Percentiles rank a stretch among this genome's conserved stretches.
phyloP scores from a whole-genome alignment of 1,140 invertebrate species.

The Drosophila melanica region DNA sequence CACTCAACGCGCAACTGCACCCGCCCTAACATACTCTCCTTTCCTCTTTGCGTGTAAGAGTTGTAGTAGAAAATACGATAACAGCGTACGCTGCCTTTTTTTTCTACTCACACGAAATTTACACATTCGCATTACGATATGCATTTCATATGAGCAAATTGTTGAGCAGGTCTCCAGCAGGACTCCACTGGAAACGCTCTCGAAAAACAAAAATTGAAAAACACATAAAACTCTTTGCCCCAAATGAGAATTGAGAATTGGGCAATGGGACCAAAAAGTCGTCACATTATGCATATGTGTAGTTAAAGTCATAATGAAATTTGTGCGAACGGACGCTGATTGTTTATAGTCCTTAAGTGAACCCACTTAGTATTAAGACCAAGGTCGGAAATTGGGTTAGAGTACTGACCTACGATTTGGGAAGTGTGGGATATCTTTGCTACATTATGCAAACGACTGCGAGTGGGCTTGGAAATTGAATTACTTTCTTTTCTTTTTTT shows the following conservation, averaged over 20 bases:
- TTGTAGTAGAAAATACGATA: slow-evolving; percentile 3
- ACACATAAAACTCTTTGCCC: slow-evolving; percentile 72
- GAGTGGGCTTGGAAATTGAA: slow-evolving; percentile 7
- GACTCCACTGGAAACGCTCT: slow-evolving; percentile 3
- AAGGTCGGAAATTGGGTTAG: slow-evolving; percentile 13
- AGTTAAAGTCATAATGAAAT: slow-evolving; percentile 65
- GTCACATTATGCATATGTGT: slow-evolving; percentile 56
- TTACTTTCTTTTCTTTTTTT: not conserved
- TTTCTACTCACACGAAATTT: slow-evolving; percentile 61
- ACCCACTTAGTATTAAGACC: slow-evolving; percentile 10
- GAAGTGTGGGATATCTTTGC: not conserved
- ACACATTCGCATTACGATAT: slow-evolving; percentile 80
- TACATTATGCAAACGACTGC: slow-evolving; percentile 34
- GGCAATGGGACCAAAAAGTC: slow-evolving; percentile 40
- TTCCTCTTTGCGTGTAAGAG: slow-evolving; percentile 4
- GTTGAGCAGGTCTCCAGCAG: not conserved
- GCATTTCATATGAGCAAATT: slow-evolving; percentile 71
- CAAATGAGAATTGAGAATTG: slow-evolving; percentile 57
- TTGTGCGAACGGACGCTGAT: slow-evolving; percentile 59
- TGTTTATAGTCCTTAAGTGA: slow-evolving; percentile 69
- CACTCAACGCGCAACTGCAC: slow-evolving; percentile 12
- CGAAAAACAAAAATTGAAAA: slow-evolving; percentile 58
- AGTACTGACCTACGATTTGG: not conserved
- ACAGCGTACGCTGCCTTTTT: slow-evolving; percentile 41
- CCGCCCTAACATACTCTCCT: not conserved